Evolutionary conservation across 2,888 invertebrate species (phyloP), one percentile per base, ranked within the genome.

Genomic region (Zele albiditarsus): DNA sequence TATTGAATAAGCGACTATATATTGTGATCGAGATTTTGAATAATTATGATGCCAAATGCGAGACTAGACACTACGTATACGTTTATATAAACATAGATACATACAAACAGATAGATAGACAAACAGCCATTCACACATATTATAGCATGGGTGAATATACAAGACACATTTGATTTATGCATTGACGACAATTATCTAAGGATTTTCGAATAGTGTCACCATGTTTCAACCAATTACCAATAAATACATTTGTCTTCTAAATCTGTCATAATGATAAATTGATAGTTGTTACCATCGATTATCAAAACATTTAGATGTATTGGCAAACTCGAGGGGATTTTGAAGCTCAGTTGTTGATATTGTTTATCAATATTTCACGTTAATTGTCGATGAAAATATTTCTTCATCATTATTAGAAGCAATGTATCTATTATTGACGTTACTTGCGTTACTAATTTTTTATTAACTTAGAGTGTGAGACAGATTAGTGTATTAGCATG

Each of bases 11-110:
- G 58, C 68, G 38, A 75, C 71, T 53, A 53, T 20, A 53, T 20
- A 23, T 8, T 62, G 62, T 67, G 68, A 71, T 75, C 71, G 20
- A 75, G 38, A 72, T 75, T 68, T 66, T 25, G 75, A 67, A 75
- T 71, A 75, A 75, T 72, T 42, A 75, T 71, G 16, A 71, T 63
- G 31, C 58, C 14, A 53, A 53, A 31, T 53, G 46, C 28, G 53
- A 38, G 74, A 74, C 62, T 74, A 16, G 74, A 65, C 62, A 23
- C 31, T 62, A 49, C 46, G 20, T 31, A 49, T 46, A 31, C 31
- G 38, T 62, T 12, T 12, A 53, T 53, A 23, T 53, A 16, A 46
- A 3, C 14, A 46, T 46, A n/a, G 0, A n/a, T n/a, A 46, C 16
- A 46, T 46, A 46, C n/a, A 46, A 16, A n/a, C 46, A 46, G 1